Base-by-base conservation (phyloP, 2,797 vertebrate genomes). In the Pempheris klunzingeri region DNA sequence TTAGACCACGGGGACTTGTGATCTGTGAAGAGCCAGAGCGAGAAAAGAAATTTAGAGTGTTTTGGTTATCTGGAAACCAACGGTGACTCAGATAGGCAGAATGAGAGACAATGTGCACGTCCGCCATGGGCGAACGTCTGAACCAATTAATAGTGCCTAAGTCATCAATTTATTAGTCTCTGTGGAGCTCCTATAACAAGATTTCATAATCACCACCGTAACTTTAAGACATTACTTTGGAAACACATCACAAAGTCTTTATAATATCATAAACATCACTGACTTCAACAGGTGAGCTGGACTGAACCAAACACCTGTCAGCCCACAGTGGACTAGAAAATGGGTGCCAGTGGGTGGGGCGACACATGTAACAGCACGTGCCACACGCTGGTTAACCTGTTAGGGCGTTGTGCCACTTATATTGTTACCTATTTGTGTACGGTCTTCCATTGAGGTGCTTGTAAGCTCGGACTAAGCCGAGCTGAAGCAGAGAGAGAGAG, bases 61-160 rank as follows among this genome's bases (percentile, higher is more conserved):
- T 43, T n/a, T 49, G 15, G 39, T 55, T 5, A 41, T 47, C 72
- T 71, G 80, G 4, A 1, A 72, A 44, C 62, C 4, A 30, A 13
- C 22, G 15, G 50, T 22, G 72, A 84, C 30, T 88, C 83, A 87
- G 24, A 67, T 13, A 18, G 75, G 69, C 41, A 77, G 28, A 72
- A 50, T 28, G 62, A 83, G 67, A 72, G 85, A 30, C 11, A 14
- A 8, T 7, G 5, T 7, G 90, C 88, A 92, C 76, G 69, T 92
- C 61, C 3, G 3, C 89, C 39, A 82, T 87, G 65, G 41, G n/a
- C n/a, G n/a, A n/a, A 36, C 0, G 28, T 11, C 11, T 41, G 52
- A 67, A 18, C 32, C 28, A 32, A 39, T 7, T 4, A 38, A 24
- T 55, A 68, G 4, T 2, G 3, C 46, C 4, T 74, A 24, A 58